Evolutionary conservation across 2,888 invertebrate genomes (phyloP), one percentile per base, ranked within the genome.

Genomic region (Macroteleia sp.): DNA sequence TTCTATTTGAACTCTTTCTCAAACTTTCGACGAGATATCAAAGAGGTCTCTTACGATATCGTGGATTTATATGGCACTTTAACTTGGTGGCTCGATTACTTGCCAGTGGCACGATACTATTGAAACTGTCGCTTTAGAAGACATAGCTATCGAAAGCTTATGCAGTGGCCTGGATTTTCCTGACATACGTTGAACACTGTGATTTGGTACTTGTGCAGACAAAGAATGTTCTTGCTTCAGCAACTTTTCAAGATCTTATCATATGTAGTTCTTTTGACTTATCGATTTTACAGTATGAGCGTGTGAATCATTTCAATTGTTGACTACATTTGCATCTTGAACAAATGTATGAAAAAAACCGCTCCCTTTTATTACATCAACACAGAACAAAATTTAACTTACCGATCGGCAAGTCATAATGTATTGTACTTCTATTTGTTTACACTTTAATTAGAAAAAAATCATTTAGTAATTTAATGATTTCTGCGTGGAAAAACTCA

Each of bases 41-140:
- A 73, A 69, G 62, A 69, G 66, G 67, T 73, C 64, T 76, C 71
- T 61, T 50, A 79, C 81, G 81, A 82, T 83, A 84, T 82, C 80
- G 79, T 69, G 75, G 82, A 85, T 83, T 86, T 86, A 83, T 85
- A 80, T 76, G 79, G 71, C 76, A 83, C 74, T 79, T 73, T 71
- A 75, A 79, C 77, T 74, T 70, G 66, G 44, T 50, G 69, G 67
- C 74, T 75, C 79, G 56, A 67, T 78, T 74, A 56, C 70, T 78
- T 77, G 59, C 56, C 56, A 42, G 59, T 77, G 57, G 70, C 28
- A 70, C 61, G 56, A 77, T 74, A 71, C 81, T 77, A 82, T 81
- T 83, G 82, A 81, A 81, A 79, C 67, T 81, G 84, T 83, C 83
- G 79, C 70, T 80, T 81, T 71, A 57, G 46, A 73, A 77, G 77